Base-by-base conservation (phyloP, 2,888 invertebrate genomes). In the Prosopocoilus inquinatus region DNA sequence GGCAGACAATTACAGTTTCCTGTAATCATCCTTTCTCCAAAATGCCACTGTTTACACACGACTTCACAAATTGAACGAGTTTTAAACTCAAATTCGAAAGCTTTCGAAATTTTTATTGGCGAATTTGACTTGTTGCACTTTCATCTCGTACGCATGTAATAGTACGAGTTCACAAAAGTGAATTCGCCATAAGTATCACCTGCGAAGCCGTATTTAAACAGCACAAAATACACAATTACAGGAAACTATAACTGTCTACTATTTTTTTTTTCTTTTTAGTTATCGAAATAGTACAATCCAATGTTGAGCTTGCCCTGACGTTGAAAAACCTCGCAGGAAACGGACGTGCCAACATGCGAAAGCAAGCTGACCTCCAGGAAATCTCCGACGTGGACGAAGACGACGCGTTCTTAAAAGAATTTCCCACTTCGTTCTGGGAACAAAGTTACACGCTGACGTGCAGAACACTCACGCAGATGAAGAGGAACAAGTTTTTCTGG, bases 231-330 rank as follows among this genome's bases (percentile, higher is more conserved):
- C n/a, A n/a, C n/a, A n/a, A n/a, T n/a, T n/a, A n/a, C n/a, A 3
- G 20, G 20, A 28, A 3, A 11, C 9, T 46, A 2, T 13, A 5
- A 3, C 9, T 38, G 20, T 2, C 5, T 11, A 16, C 2, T n/a
- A 36, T 4, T 4, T 3, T 8, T 0, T 34, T 47, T 57, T 60
- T 52, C 34, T 32, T 73, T 73, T 38, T 61, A 80, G 79, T 79
- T 53, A 76, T 80, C 32, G 79, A 80, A 69, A 51, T 78, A 12
- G 67, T 76, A 5, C 73, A 75, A 58, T 65, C 66, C 34, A 67
- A 73, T 50, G 62, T 64, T 9, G 70, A 73, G 34, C 72, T 65
- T 5, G 68, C 77, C 2, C 62, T 64, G 9, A 56, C 60, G 2
- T 64, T 80, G 49, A 64, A 71, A 13, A 63, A 63, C 9, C 65